Evolutionary conservation across 2,113 vertebrate genomes (phyloP), one percentile per base, ranked within the genome.

Genomic region (Coreoperca whiteheadi): DNA sequence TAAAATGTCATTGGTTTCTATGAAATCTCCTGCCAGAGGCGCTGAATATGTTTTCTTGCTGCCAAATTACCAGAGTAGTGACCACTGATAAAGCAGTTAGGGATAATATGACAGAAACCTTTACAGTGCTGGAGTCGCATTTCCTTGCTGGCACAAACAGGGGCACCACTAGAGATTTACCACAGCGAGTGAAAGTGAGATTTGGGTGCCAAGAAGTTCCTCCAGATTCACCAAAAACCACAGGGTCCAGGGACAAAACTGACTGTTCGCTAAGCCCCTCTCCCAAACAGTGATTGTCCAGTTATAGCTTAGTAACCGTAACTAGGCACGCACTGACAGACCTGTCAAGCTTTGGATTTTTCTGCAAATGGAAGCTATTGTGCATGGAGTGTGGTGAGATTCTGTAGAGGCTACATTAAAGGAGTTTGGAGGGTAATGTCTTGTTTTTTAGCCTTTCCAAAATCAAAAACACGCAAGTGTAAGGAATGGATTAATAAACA

Each of bases 41-140:
- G 30, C 65, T 82, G 85, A 91, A 84, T 75, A 69, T 70, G 72
- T 70, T 75, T 81, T 67, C 79, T 71, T 57, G 85, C 81, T 88
- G 90, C 92, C 91, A 91, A 91, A 88, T 86, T 11, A 82, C 82
- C 46, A 84, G 76, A 90, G 84, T 74, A 85, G 85, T 90, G 88
- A 89, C 85, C 75, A 70, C 77, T 90, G 86, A 88, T 77, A 39
- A 79, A 85, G 74, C 69, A 25, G 84, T 87, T 77, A 70, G 76
- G 18, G 65, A 43, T 67, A 71, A 74, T 76, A 21, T 85, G 83
- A 87, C 68, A 73, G 46, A 75, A 87, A 71, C 75, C 78, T 85
- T 66, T 34, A 63, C 65, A n/a, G 41, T 9, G 75, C 66, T 50
- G 34, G 39, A 76, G 60, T 78, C 53, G 50, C 10, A 54, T 78